Percentiles rank a stretch among this genome's conserved stretches.
These are phyloP conservation scores for Ditula angustiorana DNA, from an alignment of 2,888 invertebrate species.

Conservation along the genomic window DNA sequence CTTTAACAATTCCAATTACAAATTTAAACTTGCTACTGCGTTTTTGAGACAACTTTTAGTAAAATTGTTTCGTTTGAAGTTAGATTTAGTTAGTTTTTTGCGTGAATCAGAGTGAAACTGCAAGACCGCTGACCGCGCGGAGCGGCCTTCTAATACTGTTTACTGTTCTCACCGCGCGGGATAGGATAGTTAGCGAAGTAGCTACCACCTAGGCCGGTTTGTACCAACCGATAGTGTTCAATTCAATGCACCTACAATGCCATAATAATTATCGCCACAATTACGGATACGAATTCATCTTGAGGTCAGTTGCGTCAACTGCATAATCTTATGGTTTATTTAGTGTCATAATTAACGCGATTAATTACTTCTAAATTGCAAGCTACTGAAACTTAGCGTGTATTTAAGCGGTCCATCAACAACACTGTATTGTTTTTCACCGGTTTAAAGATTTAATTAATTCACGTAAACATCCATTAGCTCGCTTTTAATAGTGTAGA, in stretches of 20 bases:
- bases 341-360: constrained; percentile 6
- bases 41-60: neutral
- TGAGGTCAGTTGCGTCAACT: constrained; percentile 50
- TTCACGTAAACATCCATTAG: too few species aligned
- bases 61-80: constrained; percentile 21
- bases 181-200: constrained; percentile 58
- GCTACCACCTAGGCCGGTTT: constrained; percentile 71
- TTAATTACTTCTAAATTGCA: neutral
- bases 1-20: neutral
- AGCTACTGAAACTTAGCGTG: neutral
- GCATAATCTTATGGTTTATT: constrained; percentile 14
- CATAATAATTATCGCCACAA: constrained; percentile 76
- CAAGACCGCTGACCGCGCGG: constrained; percentile 68
- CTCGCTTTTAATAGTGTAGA: too few species aligned
- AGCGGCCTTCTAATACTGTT: constrained; percentile 72
- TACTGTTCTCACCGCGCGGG: constrained; percentile 66
- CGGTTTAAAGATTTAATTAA: too few species aligned
- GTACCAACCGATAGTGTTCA: constrained; percentile 55
- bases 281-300: constrained; percentile 67
- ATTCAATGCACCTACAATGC: constrained; percentile 71
- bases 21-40: neutral
- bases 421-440: neutral
- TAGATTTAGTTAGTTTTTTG: constrained; percentile 41
- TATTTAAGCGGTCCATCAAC: neutral
- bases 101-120: too few species aligned